Evolutionary conservation across 2,797 vertebrate species (phyloP), one percentile per base, ranked within the genome.

Genomic region (Leptoclinus maculatus): DNA sequence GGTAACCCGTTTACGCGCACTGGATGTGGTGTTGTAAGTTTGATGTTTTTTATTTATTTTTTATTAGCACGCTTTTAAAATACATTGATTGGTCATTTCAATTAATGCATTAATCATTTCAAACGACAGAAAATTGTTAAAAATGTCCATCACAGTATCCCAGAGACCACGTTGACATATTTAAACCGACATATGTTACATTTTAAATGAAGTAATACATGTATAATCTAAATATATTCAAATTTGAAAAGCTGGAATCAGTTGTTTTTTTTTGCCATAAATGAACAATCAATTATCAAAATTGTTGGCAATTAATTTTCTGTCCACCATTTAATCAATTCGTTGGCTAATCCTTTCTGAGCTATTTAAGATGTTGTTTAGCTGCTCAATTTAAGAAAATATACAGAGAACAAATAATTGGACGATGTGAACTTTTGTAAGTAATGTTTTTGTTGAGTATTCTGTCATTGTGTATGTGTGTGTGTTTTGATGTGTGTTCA

Each of bases 1-100:
- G 82, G 90, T 67, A 84, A 93, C 91, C 59, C 0, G 0, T 70
- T 73, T 43, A 72, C 62, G 41, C n/a, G 8, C 80, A 68, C 75
- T 11, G 21, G 12, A 59, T 9, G 27, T 10, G 36, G 38, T 51
- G 29, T 29, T 13, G 34, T 16, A 17, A 68, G 58, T 54, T 66
- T 58, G 29, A 58, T 10, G 27, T 57, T 7, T 39, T 38, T n/a
- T 8, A 21, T 27, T 25, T 53, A 0, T 11, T 21, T 11, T 4
- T 27, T 57, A 38, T 62, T 16, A 51, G 2, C 11, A 36, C 38
- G 3, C 9, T 10, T 23, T 54, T 32, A 38, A 49, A 66, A 39
- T 27, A 54, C 14, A 27, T 53, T 38, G 45, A 8, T 7, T 10
- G 16, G 11, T 17, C 1, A 38, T 2, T 60, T 14, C 2, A 51